phyloP scores from a whole-genome alignment of 2,797 vertebrate species.

The Xenentodon cancila region DNA sequence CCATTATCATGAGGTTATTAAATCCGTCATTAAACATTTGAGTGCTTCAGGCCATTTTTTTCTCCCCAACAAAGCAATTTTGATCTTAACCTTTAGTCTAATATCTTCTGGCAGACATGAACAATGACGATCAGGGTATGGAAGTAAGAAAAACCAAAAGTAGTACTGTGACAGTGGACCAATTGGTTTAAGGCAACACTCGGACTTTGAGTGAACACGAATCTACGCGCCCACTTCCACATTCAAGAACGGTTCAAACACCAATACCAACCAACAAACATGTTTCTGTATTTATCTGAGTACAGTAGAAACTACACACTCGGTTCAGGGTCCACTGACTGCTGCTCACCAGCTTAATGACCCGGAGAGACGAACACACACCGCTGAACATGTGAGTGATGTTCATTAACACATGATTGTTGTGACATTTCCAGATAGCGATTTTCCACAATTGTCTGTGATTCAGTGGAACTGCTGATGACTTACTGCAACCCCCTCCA shows the following conservation, averaged over 20 bases:
- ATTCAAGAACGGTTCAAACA: neutral
- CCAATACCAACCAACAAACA: neutral
- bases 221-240: conserved; percentile 10
- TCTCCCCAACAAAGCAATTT: conserved; percentile 29
- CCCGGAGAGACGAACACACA: conserved; percentile 28
- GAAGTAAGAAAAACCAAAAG: conserved; percentile 10
- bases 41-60: conserved; percentile 29
- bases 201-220: conserved; percentile 43
- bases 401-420: conserved; percentile 65
- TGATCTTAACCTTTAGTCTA: conserved; percentile 9
- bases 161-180: neutral
- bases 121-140: conserved; percentile 14
- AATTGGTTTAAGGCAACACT: conserved; percentile 13
- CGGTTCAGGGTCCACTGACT: conserved; percentile 44
- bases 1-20: no score
- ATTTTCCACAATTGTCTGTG: conserved; percentile 55
- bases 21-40: neutral
- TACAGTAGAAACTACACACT: neutral
- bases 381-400: conserved; percentile 34
- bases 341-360: conserved; percentile 46
- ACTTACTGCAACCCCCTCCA: conserved; percentile 41
- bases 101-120: conserved; percentile 2
- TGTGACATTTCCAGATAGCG: conserved; percentile 63
- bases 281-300: conserved; percentile 9
- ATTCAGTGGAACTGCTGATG: conserved; percentile 51